Percentiles rank a stretch among this genome's conserved stretches.
These are phyloP conservation scores for Diabrotica undecimpunctata DNA, from an alignment of 1,140 invertebrate genomes.

Conservation along the genomic window DNA sequence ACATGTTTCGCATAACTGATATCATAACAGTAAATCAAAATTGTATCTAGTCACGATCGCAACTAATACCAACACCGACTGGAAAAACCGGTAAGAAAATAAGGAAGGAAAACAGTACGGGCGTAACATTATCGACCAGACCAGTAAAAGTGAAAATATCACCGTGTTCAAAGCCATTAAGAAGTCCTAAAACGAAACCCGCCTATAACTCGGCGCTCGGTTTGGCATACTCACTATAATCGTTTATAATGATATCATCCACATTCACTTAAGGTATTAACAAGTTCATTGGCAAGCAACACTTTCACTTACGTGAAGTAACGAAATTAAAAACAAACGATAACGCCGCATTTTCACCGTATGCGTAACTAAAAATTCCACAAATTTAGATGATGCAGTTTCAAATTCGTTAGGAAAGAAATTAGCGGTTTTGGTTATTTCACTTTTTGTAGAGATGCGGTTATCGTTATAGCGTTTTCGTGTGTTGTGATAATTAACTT, in stretches of 20 bases:
- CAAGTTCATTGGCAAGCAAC: conserved; percentile 1
- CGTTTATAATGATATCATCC: not conserved
- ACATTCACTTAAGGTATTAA: not conserved
- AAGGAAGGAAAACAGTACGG: not conserved
- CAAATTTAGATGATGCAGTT: not conserved
- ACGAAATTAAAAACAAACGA: not conserved
- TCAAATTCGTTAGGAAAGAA: no score
- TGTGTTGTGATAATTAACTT: no score
- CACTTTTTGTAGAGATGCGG: no score
- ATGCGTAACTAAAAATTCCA: not conserved
- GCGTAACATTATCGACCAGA: not conserved
- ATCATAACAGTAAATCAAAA: no score
- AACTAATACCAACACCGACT: not conserved
- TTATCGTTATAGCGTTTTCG: no score
- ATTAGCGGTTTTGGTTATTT: no score
- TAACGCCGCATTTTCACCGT: not conserved
- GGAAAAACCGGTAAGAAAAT: not conserved
- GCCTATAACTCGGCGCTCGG: not conserved
- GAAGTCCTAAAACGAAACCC: not conserved
- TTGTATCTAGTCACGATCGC: no score
- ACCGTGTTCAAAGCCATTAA: not conserved
- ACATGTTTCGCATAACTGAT: no score
- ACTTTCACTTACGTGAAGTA: not conserved
- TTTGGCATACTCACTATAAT: not conserved
- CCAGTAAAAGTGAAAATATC: not conserved